phyloP scores from a whole-genome alignment of 2,113 vertebrate species.

The Pelvicachromis taeniatus region DNA sequence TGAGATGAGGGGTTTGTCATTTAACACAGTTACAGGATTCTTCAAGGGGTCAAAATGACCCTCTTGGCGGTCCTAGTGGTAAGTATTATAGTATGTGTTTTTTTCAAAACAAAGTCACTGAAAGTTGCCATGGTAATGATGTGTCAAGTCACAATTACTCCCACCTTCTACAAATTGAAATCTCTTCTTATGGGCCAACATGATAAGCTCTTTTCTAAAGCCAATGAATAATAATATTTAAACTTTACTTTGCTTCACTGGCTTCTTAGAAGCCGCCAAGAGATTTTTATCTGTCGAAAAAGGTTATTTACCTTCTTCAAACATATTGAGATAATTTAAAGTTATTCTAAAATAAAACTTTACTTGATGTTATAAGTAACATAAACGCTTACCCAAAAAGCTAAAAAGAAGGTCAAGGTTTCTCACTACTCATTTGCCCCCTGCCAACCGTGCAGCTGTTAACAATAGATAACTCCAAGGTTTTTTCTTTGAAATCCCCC shows the following conservation, averaged over 20 bases:
- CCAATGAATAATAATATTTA: constrained; percentile 4
- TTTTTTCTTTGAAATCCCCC: constrained; percentile 10
- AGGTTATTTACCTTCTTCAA: neutral
- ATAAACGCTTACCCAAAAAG: neutral
- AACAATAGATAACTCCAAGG: neutral
- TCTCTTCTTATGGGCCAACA: neutral
- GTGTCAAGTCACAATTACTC: neutral
- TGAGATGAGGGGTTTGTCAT: no score
- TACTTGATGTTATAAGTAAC: neutral
- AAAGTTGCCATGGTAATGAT: neutral
- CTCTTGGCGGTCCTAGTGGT: neutral
- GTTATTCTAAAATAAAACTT: neutral
- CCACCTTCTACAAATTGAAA: neutral
- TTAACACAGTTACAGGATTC: neutral
- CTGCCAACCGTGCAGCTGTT: neutral
- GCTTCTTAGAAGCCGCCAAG: neutral
- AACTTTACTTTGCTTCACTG: neutral
- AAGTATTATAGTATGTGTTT: neutral
- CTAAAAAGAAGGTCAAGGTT: neutral
- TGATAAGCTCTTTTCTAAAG: neutral
- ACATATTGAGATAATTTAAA: neutral
- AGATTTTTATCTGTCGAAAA: neutral
- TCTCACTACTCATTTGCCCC: neutral
- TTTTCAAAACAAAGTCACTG: neutral
- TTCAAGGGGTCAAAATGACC: neutral